Evolutionary conservation across 92 coral and sea anemone genomes (phyloP).

Genomic region (Umimayanthus kanabou): DNA sequence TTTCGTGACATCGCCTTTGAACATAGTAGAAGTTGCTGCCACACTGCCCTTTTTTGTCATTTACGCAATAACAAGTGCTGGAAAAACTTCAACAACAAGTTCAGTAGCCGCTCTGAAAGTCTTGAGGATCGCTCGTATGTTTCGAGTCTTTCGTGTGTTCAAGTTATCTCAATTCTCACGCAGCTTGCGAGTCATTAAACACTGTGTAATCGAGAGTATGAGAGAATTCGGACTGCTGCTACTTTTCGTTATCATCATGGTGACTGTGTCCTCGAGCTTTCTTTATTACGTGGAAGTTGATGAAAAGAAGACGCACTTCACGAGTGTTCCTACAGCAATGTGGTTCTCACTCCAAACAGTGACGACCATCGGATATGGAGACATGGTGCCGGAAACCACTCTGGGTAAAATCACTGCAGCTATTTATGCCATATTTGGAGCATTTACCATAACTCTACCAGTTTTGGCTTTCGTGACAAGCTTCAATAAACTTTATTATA

Average conservation of each 20-base stretch:
- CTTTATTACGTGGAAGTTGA: conserved; percentile 49
- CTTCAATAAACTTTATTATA: conserved; percentile 52
- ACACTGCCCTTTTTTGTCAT: conserved; percentile 46
- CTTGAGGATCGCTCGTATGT: conserved; percentile 50
- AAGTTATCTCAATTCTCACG: conserved; percentile 57
- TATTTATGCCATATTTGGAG: conserved; percentile 55
- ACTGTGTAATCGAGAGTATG: conserved; percentile 51
- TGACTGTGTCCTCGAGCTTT: conserved; percentile 51
- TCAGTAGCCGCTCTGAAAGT: conserved; percentile 47
- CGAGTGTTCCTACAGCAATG: conserved; percentile 52
- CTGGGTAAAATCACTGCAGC: conserved; percentile 50
- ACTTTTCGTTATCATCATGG: conserved; percentile 49
- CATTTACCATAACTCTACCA: conserved; percentile 53
- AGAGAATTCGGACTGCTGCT: conserved; percentile 48
- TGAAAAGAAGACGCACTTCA: conserved; percentile 30
- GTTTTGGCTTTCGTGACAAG: conserved; percentile 51
- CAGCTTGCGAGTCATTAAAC: conserved; percentile 45
- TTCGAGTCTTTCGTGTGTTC: conserved; percentile 56
- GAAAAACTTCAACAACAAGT: not conserved
- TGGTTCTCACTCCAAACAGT: conserved; percentile 58
- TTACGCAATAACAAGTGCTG: not conserved
- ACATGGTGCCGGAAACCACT: conserved; percentile 46
- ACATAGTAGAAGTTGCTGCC: conserved; percentile 50
- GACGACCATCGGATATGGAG: conserved; percentile 59
- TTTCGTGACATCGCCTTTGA: conserved; percentile 50